Conservation (phyloP, 1,140 invertebrate genomes). For the Homalodisca vitripennis region DNA sequence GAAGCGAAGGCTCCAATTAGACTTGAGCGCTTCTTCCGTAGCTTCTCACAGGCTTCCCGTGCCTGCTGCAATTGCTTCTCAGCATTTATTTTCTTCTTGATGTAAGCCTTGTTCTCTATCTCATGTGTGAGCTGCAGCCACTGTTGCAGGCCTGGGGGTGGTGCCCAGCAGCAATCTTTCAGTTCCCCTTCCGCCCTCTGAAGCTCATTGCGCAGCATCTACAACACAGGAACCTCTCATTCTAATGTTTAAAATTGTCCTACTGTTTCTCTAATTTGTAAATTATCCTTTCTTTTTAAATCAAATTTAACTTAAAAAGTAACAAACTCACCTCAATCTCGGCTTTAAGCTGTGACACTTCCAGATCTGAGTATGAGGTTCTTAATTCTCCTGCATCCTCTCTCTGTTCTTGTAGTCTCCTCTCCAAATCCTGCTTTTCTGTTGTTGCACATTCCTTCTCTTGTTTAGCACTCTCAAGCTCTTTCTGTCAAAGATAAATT, state of each 20-base stretch:
- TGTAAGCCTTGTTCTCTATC: constrained; percentile 85
- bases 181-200: constrained; percentile 84
- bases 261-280: no score
- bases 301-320: no score
- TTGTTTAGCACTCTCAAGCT: constrained; percentile 58
- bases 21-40: constrained; percentile 87
- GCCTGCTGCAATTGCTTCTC: constrained; percentile 85
- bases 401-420: constrained; percentile 68
- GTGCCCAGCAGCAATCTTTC: constrained; percentile 82
- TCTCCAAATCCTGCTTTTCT: constrained; percentile 80
- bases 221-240: constrained; percentile 37
- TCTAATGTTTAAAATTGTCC: no score
- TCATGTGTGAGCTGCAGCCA: constrained; percentile 95
- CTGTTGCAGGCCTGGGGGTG: constrained; percentile 82
- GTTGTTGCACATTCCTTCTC: constrained; percentile 73
- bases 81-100: constrained; percentile 79
- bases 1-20: constrained; percentile 93
- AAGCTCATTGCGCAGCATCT: constrained; percentile 78
- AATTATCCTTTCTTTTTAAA: no score
- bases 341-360: constrained; percentile 75
- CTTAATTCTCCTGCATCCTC: constrained; percentile 59
- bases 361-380: constrained; percentile 75
- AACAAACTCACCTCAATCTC: constrained; percentile 69
- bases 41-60: constrained; percentile 90
- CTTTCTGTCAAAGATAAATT: no score